Conservation (phyloP, 2,113 vertebrate genomes). For the Trogon surrucura region DNA sequence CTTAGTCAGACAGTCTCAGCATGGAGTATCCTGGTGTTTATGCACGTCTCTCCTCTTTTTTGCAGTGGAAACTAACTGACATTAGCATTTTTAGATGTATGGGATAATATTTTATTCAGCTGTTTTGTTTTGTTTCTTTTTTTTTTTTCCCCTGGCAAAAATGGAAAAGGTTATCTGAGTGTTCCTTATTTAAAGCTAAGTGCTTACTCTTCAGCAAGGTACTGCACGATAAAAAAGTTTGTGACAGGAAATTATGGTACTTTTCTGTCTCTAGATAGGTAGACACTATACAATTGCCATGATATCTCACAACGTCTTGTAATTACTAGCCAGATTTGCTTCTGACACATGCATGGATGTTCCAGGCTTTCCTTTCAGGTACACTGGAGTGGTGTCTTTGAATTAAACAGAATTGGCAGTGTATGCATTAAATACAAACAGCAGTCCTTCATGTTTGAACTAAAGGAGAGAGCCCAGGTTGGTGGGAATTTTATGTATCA, state of each 20-base stretch:
- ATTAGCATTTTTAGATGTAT: not conserved
- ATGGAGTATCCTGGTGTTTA: not conserved
- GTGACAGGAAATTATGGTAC: not conserved
- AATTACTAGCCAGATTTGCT: not conserved
- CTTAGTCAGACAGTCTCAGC: not conserved
- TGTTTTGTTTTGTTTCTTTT: no score
- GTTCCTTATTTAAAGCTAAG: not conserved
- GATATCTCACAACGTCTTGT: not conserved
- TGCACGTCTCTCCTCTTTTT: not conserved
- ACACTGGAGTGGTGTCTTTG: not conserved
- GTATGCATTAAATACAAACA: not conserved
- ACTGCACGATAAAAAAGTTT: not conserved
- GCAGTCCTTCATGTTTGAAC: not conserved
- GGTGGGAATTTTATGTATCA: constrained; percentile 25
- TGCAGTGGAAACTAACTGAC: not conserved
- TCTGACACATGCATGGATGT: not conserved
- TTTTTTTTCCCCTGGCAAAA: not conserved
- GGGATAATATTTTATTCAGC: not conserved
- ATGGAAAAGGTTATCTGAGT: not conserved
- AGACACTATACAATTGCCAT: not conserved
- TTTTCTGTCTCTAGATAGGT: not conserved
- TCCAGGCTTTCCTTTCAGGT: constrained; percentile 10
- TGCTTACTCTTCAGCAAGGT: not conserved
- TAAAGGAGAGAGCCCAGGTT: not conserved
- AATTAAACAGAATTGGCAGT: not conserved